Evolutionary conservation across 2,797 vertebrate species (phyloP).

Genomic region (Phataginus tetradactyla): DNA sequence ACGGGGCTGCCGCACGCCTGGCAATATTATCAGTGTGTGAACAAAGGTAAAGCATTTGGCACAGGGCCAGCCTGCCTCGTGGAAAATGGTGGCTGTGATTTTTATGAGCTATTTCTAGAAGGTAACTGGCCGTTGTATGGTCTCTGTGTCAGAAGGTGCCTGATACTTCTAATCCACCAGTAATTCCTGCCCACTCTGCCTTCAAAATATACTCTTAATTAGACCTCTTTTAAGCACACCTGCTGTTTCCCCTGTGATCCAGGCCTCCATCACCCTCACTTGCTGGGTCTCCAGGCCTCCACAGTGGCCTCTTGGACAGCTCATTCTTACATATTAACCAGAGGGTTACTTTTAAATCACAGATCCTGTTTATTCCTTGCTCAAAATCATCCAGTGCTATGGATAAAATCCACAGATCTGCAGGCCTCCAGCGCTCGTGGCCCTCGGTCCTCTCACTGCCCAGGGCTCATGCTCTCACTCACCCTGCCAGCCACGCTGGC

Average conservation of each 20-base stretch:
- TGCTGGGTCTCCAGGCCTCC: too few relatives aligned
- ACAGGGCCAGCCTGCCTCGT: not conserved
- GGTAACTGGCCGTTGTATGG: not conserved
- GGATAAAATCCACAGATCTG: not conserved
- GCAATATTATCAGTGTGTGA: rapidly evolving
- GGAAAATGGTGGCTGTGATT: not conserved
- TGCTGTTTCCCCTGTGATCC: not conserved
- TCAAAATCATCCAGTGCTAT: not conserved
- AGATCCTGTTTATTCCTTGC: not conserved
- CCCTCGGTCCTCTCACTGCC: rapidly evolving
- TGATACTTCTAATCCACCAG: not conserved
- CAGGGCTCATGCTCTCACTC: rapidly evolving
- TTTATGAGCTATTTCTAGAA: not conserved
- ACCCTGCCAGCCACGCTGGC: rapidly evolving
- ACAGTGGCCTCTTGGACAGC: not conserved
- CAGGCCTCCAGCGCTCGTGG: rapidly evolving
- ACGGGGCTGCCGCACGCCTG: rapidly evolving
- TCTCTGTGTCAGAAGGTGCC: not conserved
- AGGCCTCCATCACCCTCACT: not conserved
- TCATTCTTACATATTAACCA: not conserved
- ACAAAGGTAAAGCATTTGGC: not conserved
- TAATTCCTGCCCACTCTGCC: not conserved
- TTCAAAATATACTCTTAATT: not conserved
- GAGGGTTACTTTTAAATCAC: not conserved
- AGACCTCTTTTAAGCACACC: not conserved